Evolutionary conservation across 1,140 invertebrate genomes (phyloP).

Genomic region (Cheumatopsyche charites): DNA sequence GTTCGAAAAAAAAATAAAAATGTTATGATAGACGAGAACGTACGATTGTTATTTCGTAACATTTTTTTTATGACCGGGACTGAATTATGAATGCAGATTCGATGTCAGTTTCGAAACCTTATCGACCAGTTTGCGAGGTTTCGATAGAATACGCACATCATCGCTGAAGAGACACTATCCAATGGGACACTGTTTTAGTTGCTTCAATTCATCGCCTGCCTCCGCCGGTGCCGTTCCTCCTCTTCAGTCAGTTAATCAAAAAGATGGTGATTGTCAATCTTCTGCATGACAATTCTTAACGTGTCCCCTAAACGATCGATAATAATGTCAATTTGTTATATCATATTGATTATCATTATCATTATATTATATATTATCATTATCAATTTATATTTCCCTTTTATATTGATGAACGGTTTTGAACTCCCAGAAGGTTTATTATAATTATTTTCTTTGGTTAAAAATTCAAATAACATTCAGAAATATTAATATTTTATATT

Average conservation of each 20-base stretch:
- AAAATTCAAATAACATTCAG: no score
- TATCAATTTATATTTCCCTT: no score
- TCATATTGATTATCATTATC: no score
- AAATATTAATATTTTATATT: no score
- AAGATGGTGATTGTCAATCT: slow-evolving; percentile 65
- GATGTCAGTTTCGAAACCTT: slow-evolving; percentile 7
- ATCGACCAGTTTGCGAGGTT: not conserved
- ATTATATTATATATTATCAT: no score
- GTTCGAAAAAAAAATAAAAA: slow-evolving; percentile 27
- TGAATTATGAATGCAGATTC: slow-evolving; percentile 8
- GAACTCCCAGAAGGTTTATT: no score
- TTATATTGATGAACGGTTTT: no score
- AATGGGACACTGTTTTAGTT: slow-evolving; percentile 82
- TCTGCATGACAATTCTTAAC: no score
- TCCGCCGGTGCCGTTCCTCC: slow-evolving; percentile 64
- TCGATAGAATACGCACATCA: slow-evolving; percentile 29
- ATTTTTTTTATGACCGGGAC: slow-evolving; percentile 4
- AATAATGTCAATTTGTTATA: no score
- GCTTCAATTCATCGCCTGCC: slow-evolving; percentile 72
- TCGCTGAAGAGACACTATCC: slow-evolving; percentile 56
- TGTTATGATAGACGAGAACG: slow-evolving; percentile 43
- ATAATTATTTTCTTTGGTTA: no score
- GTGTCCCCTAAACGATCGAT: no score
- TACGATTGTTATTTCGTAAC: slow-evolving; percentile 31
- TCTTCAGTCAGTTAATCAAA: slow-evolving; percentile 61